phyloP scores from a whole-genome alignment of 2,113 vertebrate species.

The Poecilia latipinna region DNA sequence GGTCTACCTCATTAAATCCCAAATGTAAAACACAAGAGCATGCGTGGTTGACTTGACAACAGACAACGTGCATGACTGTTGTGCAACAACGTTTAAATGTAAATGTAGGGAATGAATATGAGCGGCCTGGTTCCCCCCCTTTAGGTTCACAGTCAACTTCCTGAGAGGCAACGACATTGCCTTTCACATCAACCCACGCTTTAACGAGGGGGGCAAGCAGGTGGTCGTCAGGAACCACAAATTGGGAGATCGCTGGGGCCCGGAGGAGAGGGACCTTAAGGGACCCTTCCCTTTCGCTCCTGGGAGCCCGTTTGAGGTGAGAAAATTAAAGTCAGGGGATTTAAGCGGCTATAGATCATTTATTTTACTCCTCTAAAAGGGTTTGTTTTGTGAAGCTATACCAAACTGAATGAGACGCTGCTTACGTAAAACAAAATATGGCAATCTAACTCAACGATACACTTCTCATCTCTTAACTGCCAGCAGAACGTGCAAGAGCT shows the following conservation, averaged over 20 bases:
- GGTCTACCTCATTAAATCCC: not conserved
- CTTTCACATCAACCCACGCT: constrained; percentile 83
- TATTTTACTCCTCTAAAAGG: not conserved
- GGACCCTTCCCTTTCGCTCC: constrained; percentile 75
- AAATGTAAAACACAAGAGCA: not conserved
- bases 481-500: not conserved
- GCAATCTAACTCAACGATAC: not conserved
- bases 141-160: constrained; percentile 83
- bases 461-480: not conserved
- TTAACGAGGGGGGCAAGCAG: constrained; percentile 76
- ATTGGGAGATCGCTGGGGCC: constrained; percentile 78
- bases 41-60: not conserved
- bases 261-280: constrained; percentile 78
- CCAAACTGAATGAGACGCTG: not conserved
- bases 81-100: not conserved
- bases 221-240: constrained; percentile 80
- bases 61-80: not conserved
- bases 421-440: not conserved
- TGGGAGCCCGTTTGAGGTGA: constrained; percentile 82
- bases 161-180: constrained; percentile 82
- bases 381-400: not conserved
- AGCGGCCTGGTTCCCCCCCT: not conserved
- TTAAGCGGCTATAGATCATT: not conserved
- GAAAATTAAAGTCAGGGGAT: not conserved
- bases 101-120: not conserved